These are phyloP conservation scores for Paedocypris micromegethes DNA, from an alignment of 2,797 vertebrate genomes.

Conservation along the genomic window DNA sequence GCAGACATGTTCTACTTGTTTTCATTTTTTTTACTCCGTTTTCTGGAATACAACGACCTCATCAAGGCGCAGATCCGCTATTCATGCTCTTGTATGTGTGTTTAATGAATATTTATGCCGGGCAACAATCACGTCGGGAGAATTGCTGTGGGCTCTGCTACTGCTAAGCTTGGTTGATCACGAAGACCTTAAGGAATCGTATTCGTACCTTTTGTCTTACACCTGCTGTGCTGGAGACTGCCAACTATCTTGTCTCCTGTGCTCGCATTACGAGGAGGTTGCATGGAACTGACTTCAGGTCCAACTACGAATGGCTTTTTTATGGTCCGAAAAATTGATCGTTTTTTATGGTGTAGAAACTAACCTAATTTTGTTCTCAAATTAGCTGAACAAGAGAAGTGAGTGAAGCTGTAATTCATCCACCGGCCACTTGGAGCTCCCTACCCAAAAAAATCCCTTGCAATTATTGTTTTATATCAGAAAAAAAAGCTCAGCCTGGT, in stretches of 20 bases:
- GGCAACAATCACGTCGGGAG: constrained; percentile 51
- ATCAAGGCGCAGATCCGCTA: constrained; percentile 46
- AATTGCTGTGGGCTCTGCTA: constrained; percentile 43
- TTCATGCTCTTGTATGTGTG: constrained; percentile 39
- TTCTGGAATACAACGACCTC: constrained; percentile 50
- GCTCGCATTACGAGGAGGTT: constrained; percentile 4
- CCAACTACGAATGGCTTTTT: constrained; percentile 13
- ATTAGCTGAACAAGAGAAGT: too few species aligned
- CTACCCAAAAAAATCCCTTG: too few species aligned
- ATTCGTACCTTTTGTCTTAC: constrained; percentile 27
- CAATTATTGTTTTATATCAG: too few species aligned
- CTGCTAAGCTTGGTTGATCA: constrained; percentile 17
- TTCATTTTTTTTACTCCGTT: constrained; percentile 3
- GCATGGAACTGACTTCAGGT: constrained; percentile 1
- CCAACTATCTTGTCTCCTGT: constrained; percentile 5
- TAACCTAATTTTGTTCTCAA: too few species aligned
- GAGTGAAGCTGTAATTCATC: too few species aligned
- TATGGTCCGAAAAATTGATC: not conserved
- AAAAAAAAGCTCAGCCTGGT: too few species aligned
- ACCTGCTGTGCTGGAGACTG: constrained; percentile 22
- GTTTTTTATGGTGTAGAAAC: not conserved
- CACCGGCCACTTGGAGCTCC: too few species aligned
- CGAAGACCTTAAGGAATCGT: constrained; percentile 12
- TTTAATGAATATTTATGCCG: constrained; percentile 62
- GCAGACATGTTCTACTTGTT: constrained; percentile 41